A percentile compares a stretch with the other conserved stretches of the same genome.
These are phyloP conservation scores for Petrocephalus schoutedeni DNA, from an alignment of 2,797 vertebrate genomes.

Conservation along the genomic window DNA sequence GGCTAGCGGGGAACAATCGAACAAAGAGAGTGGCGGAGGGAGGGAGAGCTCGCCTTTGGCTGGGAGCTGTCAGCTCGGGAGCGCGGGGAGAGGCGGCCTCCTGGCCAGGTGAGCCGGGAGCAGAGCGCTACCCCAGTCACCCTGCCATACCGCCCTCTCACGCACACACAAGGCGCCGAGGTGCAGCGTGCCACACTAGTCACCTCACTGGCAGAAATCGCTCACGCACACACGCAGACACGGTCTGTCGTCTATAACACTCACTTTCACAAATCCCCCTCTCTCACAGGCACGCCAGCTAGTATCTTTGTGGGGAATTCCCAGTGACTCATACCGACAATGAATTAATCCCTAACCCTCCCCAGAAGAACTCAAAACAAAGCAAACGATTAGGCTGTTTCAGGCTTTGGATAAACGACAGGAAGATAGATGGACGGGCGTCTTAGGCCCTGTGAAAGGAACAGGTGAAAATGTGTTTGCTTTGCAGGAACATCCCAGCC, in stretches of 20 bases:
- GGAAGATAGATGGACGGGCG: not conserved
- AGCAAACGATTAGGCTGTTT: not conserved
- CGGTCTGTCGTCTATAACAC: not conserved
- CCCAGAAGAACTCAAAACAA: not conserved
- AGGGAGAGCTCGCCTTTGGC: slow-evolving; percentile 40
- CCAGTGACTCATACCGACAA: not conserved
- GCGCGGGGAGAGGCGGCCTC: slow-evolving; percentile 21
- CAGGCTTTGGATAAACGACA: not conserved
- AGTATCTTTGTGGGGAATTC: not conserved
- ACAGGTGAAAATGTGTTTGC: not conserved
- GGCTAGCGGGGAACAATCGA: slow-evolving; percentile 58
- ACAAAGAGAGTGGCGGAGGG: slow-evolving; percentile 49
- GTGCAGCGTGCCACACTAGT: not conserved
- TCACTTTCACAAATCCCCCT: not conserved
- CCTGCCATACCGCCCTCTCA: not conserved
- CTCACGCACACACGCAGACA: not conserved
- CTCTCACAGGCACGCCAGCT: not conserved
- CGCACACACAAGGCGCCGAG: not conserved
- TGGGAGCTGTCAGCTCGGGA: slow-evolving; percentile 38
- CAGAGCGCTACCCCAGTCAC: not conserved
- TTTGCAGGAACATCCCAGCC: not conserved
- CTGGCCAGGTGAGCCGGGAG: slow-evolving; percentile 24
- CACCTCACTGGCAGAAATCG: not conserved
- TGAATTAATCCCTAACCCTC: slow-evolving; percentile 1
- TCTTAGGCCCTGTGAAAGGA: not conserved